phyloP scores from a whole-genome alignment of 2,113 vertebrate genomes.

The Diphyllodes magnificus region DNA sequence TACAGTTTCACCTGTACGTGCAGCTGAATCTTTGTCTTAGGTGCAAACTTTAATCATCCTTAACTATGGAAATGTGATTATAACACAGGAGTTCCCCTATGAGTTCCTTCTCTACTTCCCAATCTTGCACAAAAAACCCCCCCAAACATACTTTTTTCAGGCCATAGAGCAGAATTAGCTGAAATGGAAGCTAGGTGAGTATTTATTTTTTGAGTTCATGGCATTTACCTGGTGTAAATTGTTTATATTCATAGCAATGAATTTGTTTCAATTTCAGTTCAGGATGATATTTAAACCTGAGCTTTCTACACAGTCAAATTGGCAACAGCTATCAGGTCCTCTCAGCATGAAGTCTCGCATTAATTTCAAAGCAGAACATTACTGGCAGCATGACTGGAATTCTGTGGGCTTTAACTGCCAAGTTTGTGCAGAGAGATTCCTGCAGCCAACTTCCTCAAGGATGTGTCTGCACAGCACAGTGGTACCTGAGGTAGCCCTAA shows the following conservation, averaged over 20 bases:
- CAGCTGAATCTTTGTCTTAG: not conserved
- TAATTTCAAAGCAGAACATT: not conserved
- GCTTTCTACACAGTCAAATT: not conserved
- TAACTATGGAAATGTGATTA: not conserved
- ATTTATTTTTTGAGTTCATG: not conserved
- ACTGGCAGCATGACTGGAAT: not conserved
- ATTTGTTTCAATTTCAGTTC: not conserved
- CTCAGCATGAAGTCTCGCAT: not conserved
- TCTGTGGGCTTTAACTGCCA: not conserved
- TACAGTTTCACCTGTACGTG: fast-evolving
- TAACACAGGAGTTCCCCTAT: not conserved
- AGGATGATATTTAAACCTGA: not conserved
- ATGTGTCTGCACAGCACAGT: not conserved
- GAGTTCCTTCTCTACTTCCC: not conserved
- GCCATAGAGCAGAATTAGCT: not conserved
- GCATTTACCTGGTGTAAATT: not conserved
- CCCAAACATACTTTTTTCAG: not conserved
- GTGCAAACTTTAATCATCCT: not conserved
- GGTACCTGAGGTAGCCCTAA: not conserved
- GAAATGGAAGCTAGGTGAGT: not conserved
- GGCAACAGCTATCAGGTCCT: not conserved
- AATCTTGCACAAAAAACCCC: fast-evolving
- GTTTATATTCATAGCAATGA: not conserved
- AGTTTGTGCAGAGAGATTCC: not conserved
- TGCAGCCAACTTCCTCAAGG: not conserved